Conservation (phyloP, 2,888 invertebrate species). For the Cataglyphis cursor region DNA sequence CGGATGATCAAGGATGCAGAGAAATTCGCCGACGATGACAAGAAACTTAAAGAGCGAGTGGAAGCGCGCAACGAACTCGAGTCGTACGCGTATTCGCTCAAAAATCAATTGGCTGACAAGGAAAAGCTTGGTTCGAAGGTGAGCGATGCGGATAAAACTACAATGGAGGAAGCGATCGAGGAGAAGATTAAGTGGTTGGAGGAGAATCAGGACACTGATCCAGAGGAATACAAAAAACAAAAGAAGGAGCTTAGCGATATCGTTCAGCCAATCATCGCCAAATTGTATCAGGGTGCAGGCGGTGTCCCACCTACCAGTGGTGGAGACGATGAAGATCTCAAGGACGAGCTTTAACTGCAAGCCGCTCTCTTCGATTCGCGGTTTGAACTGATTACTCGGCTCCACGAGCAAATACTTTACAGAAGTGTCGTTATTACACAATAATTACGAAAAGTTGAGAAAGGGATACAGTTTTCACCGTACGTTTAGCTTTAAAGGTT, state of each 20-base stretch:
- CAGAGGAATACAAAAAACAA: conserved; percentile 97
- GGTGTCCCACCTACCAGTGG: conserved; percentile 91
- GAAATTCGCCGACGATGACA: conserved; percentile 99
- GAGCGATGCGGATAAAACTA: conserved; percentile 96
- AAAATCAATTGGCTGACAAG: conserved; percentile 98
- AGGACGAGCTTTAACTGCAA: conserved; percentile 91
- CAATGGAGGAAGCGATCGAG: conserved; percentile 98
- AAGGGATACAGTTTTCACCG: conserved; percentile 49
- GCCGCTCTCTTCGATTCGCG: conserved; percentile 62
- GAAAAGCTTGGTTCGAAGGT: conserved; percentile 98
- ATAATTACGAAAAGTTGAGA: conserved; percentile 60
- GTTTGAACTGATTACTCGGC: conserved; percentile 82
- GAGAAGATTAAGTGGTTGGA: conserved; percentile 99
- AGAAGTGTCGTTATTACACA: conserved; percentile 71
- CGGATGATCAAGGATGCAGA: conserved; percentile 99
- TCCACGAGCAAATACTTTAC: conserved; percentile 78
- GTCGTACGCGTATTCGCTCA: conserved; percentile 98
- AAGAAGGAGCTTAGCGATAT: conserved; percentile 98
- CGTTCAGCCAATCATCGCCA: conserved; percentile 98
- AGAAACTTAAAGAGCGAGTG: conserved; percentile 97
- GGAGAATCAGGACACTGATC: conserved; percentile 96
- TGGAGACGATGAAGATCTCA: conserved; percentile 90
- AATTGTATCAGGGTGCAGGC: conserved; percentile 96
- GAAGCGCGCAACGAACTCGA: conserved; percentile 99
- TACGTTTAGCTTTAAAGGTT: conserved; percentile 57